phyloP scores from a whole-genome alignment of 1,140 invertebrate species.

The Laupala kohalensis region DNA sequence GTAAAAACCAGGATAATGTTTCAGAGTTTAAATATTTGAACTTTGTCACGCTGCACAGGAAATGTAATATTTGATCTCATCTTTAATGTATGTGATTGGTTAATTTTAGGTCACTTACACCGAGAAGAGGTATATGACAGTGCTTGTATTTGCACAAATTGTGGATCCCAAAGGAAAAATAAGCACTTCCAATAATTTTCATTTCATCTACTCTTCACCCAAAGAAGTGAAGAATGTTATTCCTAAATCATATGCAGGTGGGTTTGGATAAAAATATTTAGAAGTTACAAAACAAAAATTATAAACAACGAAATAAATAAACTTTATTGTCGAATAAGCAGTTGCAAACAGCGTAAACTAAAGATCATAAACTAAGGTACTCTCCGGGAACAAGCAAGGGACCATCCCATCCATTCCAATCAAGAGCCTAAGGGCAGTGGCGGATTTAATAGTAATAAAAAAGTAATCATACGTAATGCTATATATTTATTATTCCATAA shows the following conservation, averaged over 20 bases:
- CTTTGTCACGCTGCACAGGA: too few species aligned
- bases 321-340: neutral
- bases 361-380: neutral
- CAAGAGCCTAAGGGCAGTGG: neutral
- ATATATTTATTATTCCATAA: too few species aligned
- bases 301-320: neutral
- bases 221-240: neutral
- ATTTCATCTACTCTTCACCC: neutral
- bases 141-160: neutral
- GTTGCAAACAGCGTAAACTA: neutral
- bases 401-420: neutral
- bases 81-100: neutral
- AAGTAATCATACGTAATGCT: too few species aligned
- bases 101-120: neutral
- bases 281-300: neutral
- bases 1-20: neutral
- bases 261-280: neutral
- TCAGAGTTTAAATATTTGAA: neutral
- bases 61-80: neutral
- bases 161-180: neutral
- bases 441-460: too few species aligned
- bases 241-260: neutral
- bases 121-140: neutral
- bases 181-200: neutral
- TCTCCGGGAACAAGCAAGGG: too few species aligned